Conservation (phyloP, 2,797 vertebrate species). For the Gymnodraco acuticeps region DNA sequence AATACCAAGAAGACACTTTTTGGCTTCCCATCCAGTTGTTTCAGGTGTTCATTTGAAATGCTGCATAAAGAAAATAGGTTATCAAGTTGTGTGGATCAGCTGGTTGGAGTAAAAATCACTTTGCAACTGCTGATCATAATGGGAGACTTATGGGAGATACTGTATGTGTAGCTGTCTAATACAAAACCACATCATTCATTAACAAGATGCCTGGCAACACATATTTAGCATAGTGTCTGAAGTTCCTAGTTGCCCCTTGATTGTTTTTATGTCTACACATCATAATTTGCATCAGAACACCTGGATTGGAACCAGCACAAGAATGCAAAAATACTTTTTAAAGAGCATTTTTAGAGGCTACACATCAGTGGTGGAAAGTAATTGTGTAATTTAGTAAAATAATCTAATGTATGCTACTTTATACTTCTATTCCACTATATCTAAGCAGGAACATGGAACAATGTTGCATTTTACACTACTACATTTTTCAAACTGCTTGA, state of each 20-base stretch:
- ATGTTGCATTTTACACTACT: no score
- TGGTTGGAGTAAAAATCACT: neutral
- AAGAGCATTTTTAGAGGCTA: no score
- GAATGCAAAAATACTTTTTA: no score
- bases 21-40: neutral
- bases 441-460: no score
- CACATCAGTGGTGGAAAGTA: no score
- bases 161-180: neutral
- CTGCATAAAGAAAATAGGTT: neutral
- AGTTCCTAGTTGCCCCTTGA: neutral
- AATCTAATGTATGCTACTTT: no score
- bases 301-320: neutral
- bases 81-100: neutral
- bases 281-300: slow-evolving; percentile 10
- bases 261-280: slow-evolving; percentile 13
- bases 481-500: no score
- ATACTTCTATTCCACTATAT: no score
- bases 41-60: neutral
- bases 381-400: no score
- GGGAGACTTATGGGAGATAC: neutral
- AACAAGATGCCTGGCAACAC: neutral
- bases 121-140: neutral
- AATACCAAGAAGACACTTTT: slow-evolving; percentile 21
- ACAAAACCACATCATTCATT: neutral
- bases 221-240: neutral